Evolutionary conservation across 2,797 vertebrate species (phyloP).

Genomic region (Adrianichthys oophorus): DNA sequence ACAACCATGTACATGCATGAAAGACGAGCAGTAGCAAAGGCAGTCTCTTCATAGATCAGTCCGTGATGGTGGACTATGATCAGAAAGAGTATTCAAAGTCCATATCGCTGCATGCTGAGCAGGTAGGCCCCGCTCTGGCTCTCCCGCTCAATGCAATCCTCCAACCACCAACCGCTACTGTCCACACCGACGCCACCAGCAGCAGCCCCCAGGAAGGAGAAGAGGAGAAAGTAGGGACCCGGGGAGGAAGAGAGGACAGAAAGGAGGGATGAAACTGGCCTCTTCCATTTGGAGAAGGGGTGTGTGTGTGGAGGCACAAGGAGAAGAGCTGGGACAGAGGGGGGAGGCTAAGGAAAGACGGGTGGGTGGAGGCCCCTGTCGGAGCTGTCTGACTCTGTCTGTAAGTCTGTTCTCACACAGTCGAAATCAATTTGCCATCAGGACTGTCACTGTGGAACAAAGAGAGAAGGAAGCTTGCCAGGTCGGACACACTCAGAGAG

Average conservation of each 20-base stretch:
- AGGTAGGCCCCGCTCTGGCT: constrained; percentile 77
- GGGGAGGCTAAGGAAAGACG: constrained; percentile 53
- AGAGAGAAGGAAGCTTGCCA: constrained; percentile 92
- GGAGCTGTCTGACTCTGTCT: constrained; percentile 86
- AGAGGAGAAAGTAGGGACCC: constrained; percentile 73
- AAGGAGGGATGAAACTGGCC: constrained; percentile 82
- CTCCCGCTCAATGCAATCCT: constrained; percentile 80
- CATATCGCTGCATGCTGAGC: constrained; percentile 79
- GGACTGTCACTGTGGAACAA: constrained; percentile 95
- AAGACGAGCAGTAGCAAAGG: constrained; percentile 80
- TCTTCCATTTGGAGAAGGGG: constrained; percentile 79
- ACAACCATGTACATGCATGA: constrained; percentile 85
- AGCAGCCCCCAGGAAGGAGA: constrained; percentile 71
- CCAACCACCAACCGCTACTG: constrained; percentile 84
- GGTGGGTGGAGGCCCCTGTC: constrained; percentile 75
- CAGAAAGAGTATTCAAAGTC: constrained; percentile 77
- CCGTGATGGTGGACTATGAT: constrained; percentile 67
- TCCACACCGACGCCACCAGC: constrained; percentile 75
- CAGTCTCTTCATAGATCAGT: constrained; percentile 75
- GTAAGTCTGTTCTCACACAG: constrained; percentile 95
- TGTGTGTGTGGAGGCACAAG: constrained; percentile 75
- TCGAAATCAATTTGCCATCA: constrained; percentile 99
- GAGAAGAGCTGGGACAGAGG: constrained; percentile 59
- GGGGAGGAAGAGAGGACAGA: constrained; percentile 82
- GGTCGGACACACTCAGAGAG: constrained; percentile 83